Conservation (phyloP, 2,113 vertebrate species). For the Hippoglossus stenolepis region DNA sequence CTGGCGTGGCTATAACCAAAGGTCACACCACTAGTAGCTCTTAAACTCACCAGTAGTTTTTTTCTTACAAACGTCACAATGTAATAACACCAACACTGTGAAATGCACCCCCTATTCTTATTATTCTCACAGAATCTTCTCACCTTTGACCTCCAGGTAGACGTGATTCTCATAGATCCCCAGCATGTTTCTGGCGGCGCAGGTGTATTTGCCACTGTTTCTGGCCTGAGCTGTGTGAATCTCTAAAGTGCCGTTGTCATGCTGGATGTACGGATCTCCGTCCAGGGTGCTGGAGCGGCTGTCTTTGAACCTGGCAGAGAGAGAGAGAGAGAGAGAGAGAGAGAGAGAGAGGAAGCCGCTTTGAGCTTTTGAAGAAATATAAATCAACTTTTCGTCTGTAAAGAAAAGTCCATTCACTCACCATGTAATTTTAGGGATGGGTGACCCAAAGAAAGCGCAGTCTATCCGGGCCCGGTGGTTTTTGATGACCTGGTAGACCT, state of each 20-base stretch:
- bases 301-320: slow-evolving; percentile 90
- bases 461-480: slow-evolving; percentile 88
- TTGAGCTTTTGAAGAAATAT: slow-evolving; percentile 8
- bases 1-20: too few species aligned
- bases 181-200: slow-evolving; percentile 89
- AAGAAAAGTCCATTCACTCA: slow-evolving; percentile 68
- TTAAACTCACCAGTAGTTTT: too few species aligned
- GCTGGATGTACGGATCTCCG: slow-evolving; percentile 87
- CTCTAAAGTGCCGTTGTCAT: slow-evolving; percentile 94
- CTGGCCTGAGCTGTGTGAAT: slow-evolving; percentile 86
- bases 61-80: too few species aligned
- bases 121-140: slow-evolving; percentile 41
- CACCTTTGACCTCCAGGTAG: slow-evolving; percentile 95
- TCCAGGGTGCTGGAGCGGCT: slow-evolving; percentile 86
- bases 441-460: slow-evolving; percentile 93
- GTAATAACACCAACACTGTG: too few species aligned
- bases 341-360: background rate
- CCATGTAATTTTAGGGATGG: slow-evolving; percentile 93
- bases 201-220: slow-evolving; percentile 90
- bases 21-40: too few species aligned
- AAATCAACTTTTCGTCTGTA: background rate
- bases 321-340: background rate
- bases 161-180: slow-evolving; percentile 91
- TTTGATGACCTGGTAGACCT: slow-evolving; percentile 91
- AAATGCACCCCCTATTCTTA: too few species aligned